phyloP scores from a whole-genome alignment of 2,888 invertebrate species.

The Hipparchia semele region DNA sequence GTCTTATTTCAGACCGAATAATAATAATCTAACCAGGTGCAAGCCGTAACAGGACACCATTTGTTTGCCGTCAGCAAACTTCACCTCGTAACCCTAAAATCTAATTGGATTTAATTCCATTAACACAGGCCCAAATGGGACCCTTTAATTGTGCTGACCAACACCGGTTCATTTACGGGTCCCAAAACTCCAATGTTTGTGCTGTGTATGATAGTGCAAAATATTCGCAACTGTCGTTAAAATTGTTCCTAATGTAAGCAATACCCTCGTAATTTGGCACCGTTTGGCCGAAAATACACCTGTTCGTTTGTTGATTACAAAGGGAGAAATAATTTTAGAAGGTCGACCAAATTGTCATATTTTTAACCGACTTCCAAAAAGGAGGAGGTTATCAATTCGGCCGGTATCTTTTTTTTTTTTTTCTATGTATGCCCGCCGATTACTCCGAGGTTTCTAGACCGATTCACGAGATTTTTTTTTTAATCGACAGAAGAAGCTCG shows the following conservation, averaged over 20 bases:
- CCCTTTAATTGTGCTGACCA: conserved; percentile 79
- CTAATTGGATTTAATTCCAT: conserved; percentile 83
- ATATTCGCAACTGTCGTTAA: conserved; percentile 46
- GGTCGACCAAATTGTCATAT: neutral
- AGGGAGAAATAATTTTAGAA: conserved; percentile 56
- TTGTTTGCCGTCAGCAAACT: conserved; percentile 79
- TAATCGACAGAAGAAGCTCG: no score
- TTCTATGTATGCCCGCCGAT: no score
- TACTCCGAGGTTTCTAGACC: no score
- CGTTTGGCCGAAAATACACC: conserved; percentile 27
- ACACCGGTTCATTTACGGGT: conserved; percentile 68
- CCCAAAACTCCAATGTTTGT: conserved; percentile 51
- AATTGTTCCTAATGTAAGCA: conserved; percentile 56
- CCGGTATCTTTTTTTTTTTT: no score
- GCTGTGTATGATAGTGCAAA: conserved; percentile 51
- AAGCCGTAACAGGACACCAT: conserved; percentile 71
- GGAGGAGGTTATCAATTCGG: no score
- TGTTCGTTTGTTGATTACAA: conserved; percentile 51
- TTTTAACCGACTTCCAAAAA: no score
- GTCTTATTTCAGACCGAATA: conserved; percentile 61
- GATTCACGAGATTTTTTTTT: no score
- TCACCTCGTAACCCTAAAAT: conserved; percentile 81
- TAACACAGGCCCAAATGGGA: conserved; percentile 79
- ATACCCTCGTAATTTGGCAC: conserved; percentile 35
- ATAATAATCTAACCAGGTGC: conserved; percentile 59